Base-by-base conservation (phyloP, 2,888 invertebrate species). In the Caenorhabditis sp. region DNA sequence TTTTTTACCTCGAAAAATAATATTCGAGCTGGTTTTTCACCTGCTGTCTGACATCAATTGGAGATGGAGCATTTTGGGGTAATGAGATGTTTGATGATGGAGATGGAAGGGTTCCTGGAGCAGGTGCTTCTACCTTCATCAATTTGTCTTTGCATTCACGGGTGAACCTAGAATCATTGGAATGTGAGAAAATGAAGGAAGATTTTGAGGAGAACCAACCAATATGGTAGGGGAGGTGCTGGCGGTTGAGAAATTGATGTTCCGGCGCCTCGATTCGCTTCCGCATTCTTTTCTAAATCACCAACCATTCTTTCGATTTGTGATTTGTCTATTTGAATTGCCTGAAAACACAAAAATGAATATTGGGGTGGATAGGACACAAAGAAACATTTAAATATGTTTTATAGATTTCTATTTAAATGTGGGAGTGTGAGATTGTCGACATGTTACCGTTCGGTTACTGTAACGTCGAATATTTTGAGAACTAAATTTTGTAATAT, bases 11-110 rank as follows among this genome's bases (percentile, higher is more conserved):
- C 85, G 94, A 94, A 90, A 94, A 94, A 89, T 94, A 94, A 89
- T 93, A 94, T 90, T 94, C 94, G 86, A 94, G 91, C 89, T 94
- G 94, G 68, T 92, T 91, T 83, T 93, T 92, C 86, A 94, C 91
- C 91, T 92, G 91, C 87, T 92, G 92, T 89, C 93, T 93, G 54
- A 93, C 90, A 89, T 93, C 73, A 1, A 63, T 59, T 26, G 60
- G 57, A 8, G 31, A 67, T 21, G 36, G 17, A 7, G 59, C 50
- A n/a, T 59, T 26, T 14, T 63, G 61, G n/a, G 31, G 53, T 3
- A 65, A 68, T 10, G 31, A 17, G 8, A 7, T n/a, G 10, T 53
- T 25, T 1, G 62, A 43, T 10, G 70, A 64, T 0, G 70, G 53
- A n/a, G 63, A 52, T 3, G 56, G 5, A 7, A 53, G 17, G 17